Percentiles rank a stretch among this genome's conserved stretches.
Conservation (phyloP, 2,888 invertebrate genomes). For the Eristalinus aeneus region DNA sequence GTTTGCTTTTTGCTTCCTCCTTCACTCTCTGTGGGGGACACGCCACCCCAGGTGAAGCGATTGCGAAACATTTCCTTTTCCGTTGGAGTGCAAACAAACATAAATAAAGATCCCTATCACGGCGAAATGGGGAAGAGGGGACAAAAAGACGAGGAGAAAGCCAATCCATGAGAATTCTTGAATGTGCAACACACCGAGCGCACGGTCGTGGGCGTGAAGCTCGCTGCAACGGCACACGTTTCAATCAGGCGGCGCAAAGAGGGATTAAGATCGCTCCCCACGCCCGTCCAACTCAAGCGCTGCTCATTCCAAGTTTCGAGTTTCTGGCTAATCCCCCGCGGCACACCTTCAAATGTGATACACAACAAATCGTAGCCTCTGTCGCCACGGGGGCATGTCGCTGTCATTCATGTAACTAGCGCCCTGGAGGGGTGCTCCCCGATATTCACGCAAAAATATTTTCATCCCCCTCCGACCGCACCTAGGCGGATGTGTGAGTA, state of each 20-base stretch:
- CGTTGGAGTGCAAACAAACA: slow-evolving; percentile 66
- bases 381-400: slow-evolving; percentile 13
- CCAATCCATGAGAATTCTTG: slow-evolving; percentile 40
- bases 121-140: slow-evolving; percentile 11
- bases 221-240: slow-evolving; percentile 30
- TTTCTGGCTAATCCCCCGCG: background rate
- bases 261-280: slow-evolving; percentile 18
- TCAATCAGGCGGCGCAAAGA: slow-evolving; percentile 6
- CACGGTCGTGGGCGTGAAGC: slow-evolving; percentile 52
- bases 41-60: slow-evolving; percentile 39
- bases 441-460: background rate
- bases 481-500: background rate
- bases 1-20: slow-evolving; percentile 5
- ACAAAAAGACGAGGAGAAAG: background rate
- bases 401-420: slow-evolving; percentile 47
- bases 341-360: background rate
- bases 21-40: slow-evolving; percentile 8
- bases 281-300: background rate
- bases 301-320: slow-evolving; percentile 32
- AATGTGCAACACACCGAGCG: slow-evolving; percentile 46
- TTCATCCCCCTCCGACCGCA: no score
- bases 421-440: background rate
- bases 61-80: slow-evolving; percentile 63
- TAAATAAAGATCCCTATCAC: slow-evolving; percentile 67
- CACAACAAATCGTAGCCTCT: slow-evolving; percentile 31